Evolutionary conservation across 2,113 vertebrate genomes (phyloP).

Genomic region (Ameiurus melas): DNA sequence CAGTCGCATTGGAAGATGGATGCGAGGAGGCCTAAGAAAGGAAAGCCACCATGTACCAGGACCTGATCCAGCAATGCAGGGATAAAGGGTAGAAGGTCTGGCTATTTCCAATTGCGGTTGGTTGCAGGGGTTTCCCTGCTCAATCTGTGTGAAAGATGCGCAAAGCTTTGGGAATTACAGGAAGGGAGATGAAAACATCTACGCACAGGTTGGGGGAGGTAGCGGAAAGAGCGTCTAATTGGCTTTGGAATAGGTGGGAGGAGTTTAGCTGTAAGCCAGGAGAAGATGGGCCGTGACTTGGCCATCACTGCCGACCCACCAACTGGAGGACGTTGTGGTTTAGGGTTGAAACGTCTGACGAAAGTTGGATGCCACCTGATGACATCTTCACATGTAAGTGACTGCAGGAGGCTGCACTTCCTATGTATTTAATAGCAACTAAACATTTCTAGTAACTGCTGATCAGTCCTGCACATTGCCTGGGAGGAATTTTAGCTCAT

Average conservation of each 20-base stretch:
- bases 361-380: not conserved
- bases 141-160: conserved; percentile 15
- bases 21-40: no score
- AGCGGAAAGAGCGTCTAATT: not conserved
- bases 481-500: no score
- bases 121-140: conserved; percentile 10
- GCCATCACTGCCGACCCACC: not conserved
- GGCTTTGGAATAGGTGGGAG: not conserved
- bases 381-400: not conserved
- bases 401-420: not conserved
- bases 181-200: not conserved
- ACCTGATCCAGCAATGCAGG: no score
- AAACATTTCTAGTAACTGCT: no score
- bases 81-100: no score
- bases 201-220: not conserved
- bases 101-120: not conserved
- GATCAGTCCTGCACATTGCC: no score
- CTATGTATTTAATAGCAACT: no score
- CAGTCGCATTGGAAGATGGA: no score
- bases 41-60: no score
- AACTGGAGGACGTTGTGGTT: not conserved
- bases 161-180: conserved; percentile 11
- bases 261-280: not conserved
- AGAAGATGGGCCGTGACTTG: not conserved
- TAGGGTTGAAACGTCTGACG: conserved; percentile 52